Evolutionary conservation across 2,888 invertebrate species (phyloP).

Genomic region (Chalcosyrphus nemorum): DNA sequence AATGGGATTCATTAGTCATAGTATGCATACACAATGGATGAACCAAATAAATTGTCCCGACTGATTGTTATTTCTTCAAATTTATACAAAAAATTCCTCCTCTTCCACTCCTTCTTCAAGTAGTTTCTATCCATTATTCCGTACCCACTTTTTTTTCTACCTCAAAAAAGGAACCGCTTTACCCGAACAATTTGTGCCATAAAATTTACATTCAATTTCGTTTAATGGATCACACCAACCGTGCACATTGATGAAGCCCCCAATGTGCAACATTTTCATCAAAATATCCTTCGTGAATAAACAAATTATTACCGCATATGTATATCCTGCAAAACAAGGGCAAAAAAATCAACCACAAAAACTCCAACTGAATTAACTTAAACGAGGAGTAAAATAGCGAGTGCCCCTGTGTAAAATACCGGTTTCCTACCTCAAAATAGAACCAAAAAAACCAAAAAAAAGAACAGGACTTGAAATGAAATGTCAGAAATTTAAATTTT

Average conservation of each 20-base stretch:
- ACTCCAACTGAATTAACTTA: conserved; percentile 2
- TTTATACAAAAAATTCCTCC: too few species aligned
- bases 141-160: too few species aligned
- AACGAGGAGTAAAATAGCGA: conserved; percentile 31
- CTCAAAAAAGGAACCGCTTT: too few species aligned
- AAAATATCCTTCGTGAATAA: conserved; percentile 11
- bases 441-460: not conserved
- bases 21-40: too few species aligned
- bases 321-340: not conserved
- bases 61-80: too few species aligned
- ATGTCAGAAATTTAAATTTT: conserved; percentile 63
- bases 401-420: conserved; percentile 11
- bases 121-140: too few species aligned
- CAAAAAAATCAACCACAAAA: not conserved
- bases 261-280: not conserved
- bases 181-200: not conserved
- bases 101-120: too few species aligned
- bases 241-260: not conserved
- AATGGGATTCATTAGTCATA: too few species aligned
- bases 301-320: not conserved
- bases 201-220: not conserved
- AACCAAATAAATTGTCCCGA: too few species aligned
- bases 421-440: not conserved
- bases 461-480: conserved; percentile 12
- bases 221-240: not conserved